These are phyloP conservation scores for Ceriagrion tenellum DNA, from an alignment of 2,888 invertebrate genomes.

Conservation along the genomic window DNA sequence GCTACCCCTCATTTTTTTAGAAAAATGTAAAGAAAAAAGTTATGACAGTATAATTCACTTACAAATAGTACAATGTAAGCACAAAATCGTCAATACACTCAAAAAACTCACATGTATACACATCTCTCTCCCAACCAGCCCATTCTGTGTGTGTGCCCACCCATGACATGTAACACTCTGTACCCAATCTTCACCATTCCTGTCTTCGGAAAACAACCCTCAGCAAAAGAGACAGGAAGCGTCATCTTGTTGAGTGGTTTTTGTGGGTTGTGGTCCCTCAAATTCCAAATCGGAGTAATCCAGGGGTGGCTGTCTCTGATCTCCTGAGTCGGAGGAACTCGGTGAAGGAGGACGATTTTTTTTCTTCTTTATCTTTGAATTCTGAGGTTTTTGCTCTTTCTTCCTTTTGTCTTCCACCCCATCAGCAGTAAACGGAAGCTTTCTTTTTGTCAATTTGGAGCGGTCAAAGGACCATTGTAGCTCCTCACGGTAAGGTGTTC, in stretches of 20 bases:
- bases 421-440: neutral
- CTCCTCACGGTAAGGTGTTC: neutral
- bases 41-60: neutral
- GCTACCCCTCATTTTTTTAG: neutral
- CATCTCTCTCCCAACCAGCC: neutral
- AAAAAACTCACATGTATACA: neutral
- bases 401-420: neutral
- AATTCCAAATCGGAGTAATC: neutral
- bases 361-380: neutral
- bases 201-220: neutral
- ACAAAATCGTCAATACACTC: neutral
- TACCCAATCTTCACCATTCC: neutral
- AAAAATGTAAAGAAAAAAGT: neutral
- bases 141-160: neutral
- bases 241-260: neutral
- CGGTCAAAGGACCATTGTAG: neutral
- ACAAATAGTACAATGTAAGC: neutral
- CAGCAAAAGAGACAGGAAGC: neutral
- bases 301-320: neutral
- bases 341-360: neutral
- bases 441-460: neutral
- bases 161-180: neutral
- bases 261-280: neutral
- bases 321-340: neutral
- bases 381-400: neutral